phyloP scores from a whole-genome alignment of 35 echinoderm and acorn worm species.

The Apostichopus japonicus region DNA sequence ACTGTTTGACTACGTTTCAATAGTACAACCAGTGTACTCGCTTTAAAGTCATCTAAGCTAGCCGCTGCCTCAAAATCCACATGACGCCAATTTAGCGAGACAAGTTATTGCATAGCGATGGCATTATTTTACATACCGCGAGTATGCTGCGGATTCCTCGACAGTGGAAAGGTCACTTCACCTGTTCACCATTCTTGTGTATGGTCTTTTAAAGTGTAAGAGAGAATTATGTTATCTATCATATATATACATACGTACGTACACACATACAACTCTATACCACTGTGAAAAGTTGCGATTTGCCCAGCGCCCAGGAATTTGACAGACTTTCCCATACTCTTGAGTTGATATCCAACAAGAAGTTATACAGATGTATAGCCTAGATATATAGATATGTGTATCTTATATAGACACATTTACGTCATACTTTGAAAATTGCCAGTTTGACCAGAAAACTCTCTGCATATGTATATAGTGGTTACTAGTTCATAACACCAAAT shows the following conservation, averaged over 20 bases:
- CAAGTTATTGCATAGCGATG: slow-evolving; percentile 35
- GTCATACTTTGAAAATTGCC: too few species aligned
- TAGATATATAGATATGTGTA: too few species aligned
- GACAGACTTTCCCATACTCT: too few species aligned
- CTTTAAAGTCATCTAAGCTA: slow-evolving; percentile 6
- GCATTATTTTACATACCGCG: neutral
- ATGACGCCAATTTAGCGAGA: slow-evolving; percentile 43
- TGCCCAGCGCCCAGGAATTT: neutral
- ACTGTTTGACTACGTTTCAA: neutral
- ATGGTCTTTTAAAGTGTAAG: too few species aligned
- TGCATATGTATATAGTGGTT: too few species aligned
- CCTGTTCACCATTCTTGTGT: neutral
- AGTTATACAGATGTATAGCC: too few species aligned
- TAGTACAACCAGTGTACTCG: neutral
- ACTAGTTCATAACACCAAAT: too few species aligned
- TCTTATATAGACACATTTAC: too few species aligned
- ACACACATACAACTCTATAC: neutral
- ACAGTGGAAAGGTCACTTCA: neutral
- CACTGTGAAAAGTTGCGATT: slow-evolving; percentile 6
- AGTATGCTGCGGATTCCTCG: neutral
- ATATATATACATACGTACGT: too few species aligned
- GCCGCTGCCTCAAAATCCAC: slow-evolving; percentile 23
- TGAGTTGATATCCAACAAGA: too few species aligned
- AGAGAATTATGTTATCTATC: too few species aligned
- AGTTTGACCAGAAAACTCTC: too few species aligned